These are phyloP conservation scores for Ennomos erosarius DNA, from an alignment of 2,888 invertebrate genomes.

Conservation along the genomic window DNA sequence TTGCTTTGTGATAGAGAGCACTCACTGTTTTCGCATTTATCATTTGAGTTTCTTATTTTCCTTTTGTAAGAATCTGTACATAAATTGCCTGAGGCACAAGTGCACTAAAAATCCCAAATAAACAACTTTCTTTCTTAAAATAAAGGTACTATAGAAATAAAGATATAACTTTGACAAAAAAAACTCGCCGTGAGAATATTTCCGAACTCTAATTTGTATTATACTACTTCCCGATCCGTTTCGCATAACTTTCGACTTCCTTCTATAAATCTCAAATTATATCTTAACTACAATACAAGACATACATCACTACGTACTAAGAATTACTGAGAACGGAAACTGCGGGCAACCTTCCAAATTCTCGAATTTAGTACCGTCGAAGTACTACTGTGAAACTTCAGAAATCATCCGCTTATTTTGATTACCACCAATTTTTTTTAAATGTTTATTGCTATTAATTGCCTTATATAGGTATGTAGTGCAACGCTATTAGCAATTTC, in stretches of 20 bases:
- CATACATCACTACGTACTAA: slow-evolving; percentile 28
- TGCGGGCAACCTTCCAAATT: slow-evolving; percentile 48
- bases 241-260: slow-evolving; percentile 29
- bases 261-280: slow-evolving; percentile 26
- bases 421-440: too few relatives aligned
- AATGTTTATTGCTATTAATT: too few relatives aligned
- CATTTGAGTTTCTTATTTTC: too few relatives aligned
- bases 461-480: too few relatives aligned
- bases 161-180: neutral
- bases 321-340: slow-evolving; percentile 44
- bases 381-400: slow-evolving; percentile 20
- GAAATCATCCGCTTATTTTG: neutral
- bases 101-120: too few relatives aligned
- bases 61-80: too few relatives aligned
- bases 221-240: slow-evolving; percentile 25
- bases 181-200: neutral
- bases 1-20: too few relatives aligned
- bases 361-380: slow-evolving; percentile 42
- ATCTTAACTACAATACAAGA: slow-evolving; percentile 22
- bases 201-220: neutral
- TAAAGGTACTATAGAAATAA: too few relatives aligned
- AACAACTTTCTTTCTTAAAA: too few relatives aligned
- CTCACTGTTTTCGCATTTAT: too few relatives aligned
- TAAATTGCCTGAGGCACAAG: too few relatives aligned
- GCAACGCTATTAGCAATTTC: too few relatives aligned